These are phyloP conservation scores for Gerris buenoi DNA, from an alignment of 1,140 invertebrate genomes.

Conservation along the genomic window DNA sequence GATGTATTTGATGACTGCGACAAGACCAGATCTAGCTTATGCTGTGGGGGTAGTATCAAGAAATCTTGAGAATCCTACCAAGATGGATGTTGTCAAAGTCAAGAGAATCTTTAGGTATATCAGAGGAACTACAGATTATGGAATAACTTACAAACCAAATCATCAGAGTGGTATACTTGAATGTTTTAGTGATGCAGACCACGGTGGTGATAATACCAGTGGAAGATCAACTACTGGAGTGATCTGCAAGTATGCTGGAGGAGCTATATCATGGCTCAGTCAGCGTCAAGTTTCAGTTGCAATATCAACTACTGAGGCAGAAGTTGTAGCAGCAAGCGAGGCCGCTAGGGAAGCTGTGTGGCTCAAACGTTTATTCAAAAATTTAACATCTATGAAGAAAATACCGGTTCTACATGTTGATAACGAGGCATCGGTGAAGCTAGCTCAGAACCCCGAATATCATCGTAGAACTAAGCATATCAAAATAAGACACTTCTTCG, in stretches of 20 bases:
- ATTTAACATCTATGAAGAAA: background rate
- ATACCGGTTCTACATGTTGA: slow-evolving; percentile 21
- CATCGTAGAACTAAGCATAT: slow-evolving; percentile 31
- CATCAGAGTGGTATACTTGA: background rate
- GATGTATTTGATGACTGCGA: slow-evolving; percentile 25
- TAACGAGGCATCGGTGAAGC: slow-evolving; percentile 24
- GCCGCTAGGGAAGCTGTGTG: slow-evolving; percentile 29
- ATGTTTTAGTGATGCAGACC: slow-evolving; percentile 25
- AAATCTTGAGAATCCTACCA: slow-evolving; percentile 20
- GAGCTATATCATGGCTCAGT: slow-evolving; percentile 23
- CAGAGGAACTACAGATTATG: slow-evolving; percentile 23
- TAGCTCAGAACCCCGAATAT: slow-evolving; percentile 28
- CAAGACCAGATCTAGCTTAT: slow-evolving; percentile 28
- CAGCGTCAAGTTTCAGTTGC: slow-evolving; percentile 23
- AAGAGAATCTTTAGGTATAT: slow-evolving; percentile 28
- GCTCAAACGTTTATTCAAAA: slow-evolving; percentile 18
- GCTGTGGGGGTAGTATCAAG: slow-evolving; percentile 23
- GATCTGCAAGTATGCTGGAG: too few species aligned
- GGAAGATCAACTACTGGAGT: too few species aligned
- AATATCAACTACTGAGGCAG: slow-evolving; percentile 30
- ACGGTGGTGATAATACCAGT: slow-evolving; percentile 5
- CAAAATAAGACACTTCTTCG: slow-evolving; percentile 27
- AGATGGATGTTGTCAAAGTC: slow-evolving; percentile 21
- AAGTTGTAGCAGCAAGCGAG: slow-evolving; percentile 31
- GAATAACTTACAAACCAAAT: slow-evolving; percentile 3